phyloP scores from a whole-genome alignment of 2,113 vertebrate species.

The Nycticebus coucang region DNA sequence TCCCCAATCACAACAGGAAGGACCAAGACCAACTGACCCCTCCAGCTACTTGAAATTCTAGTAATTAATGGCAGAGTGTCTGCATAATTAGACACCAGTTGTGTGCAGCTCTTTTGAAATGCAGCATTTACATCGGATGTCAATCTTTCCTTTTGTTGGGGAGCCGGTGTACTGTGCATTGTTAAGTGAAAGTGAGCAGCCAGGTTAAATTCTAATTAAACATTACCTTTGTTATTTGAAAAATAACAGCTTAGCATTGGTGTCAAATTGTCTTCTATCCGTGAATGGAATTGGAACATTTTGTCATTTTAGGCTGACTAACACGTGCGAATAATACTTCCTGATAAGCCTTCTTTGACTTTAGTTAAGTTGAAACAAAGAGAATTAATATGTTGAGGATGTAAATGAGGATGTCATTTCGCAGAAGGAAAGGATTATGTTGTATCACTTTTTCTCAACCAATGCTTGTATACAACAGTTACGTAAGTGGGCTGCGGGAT shows the following conservation, averaged over 20 bases:
- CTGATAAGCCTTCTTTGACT: background rate
- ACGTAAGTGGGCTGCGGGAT: background rate
- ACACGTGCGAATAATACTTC: background rate
- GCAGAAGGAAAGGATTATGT: background rate
- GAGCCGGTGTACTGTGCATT: background rate
- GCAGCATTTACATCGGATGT: background rate
- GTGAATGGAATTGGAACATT: constrained; percentile 27
- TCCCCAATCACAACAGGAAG: background rate
- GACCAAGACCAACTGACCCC: background rate
- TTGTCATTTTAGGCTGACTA: constrained; percentile 7
- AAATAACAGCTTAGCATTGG: constrained; percentile 40
- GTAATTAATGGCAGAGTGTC: background rate
- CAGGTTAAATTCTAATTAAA: constrained; percentile 69
- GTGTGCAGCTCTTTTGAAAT: background rate
- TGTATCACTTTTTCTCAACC: background rate
- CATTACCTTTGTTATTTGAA: constrained; percentile 60
- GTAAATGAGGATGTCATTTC: background rate
- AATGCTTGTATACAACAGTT: background rate
- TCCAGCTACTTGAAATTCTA: background rate
- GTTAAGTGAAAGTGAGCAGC: constrained; percentile 38
- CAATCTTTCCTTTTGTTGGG: background rate
- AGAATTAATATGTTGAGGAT: background rate
- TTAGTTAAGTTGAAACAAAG: constrained; percentile 34
- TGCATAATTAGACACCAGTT: background rate
- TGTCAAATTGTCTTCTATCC: constrained; percentile 66